Conservation (phyloP, 2,888 invertebrate genomes). For the Tachystola acroxantha region DNA sequence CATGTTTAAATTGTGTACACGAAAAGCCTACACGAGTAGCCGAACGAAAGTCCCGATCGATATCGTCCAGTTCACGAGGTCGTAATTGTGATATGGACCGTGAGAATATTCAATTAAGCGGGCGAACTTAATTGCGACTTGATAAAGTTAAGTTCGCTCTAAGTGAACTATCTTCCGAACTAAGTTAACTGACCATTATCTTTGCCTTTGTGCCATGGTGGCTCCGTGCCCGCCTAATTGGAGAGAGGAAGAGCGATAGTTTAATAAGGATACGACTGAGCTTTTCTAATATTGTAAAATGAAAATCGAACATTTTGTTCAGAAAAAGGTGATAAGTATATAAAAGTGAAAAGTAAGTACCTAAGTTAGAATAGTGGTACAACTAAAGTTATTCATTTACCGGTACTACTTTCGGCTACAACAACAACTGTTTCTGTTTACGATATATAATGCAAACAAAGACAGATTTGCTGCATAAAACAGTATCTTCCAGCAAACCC, state of each 20-base stretch:
- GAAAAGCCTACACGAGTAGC: not conserved
- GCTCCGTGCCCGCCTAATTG: slow-evolving; percentile 66
- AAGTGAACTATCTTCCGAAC: slow-evolving; percentile 77
- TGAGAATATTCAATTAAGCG: slow-evolving; percentile 73
- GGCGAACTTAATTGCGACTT: slow-evolving; percentile 74
- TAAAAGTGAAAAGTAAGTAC: too few species aligned
- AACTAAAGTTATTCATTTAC: too few species aligned
- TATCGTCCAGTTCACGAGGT: slow-evolving; percentile 63
- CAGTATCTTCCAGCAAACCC: too few species aligned
- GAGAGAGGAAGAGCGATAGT: slow-evolving; percentile 32
- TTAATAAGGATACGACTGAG: slow-evolving; percentile 32
- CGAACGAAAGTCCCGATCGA: slow-evolving; percentile 36
- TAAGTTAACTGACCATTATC: slow-evolving; percentile 78
- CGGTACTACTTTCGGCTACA: too few species aligned
- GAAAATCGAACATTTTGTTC: too few species aligned
- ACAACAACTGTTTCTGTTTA: too few species aligned
- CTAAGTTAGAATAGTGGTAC: too few species aligned
- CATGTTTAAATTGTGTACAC: too few species aligned
- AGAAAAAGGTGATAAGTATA: too few species aligned
- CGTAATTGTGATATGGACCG: slow-evolving; percentile 67
- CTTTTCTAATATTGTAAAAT: too few species aligned
- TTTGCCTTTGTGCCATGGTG: slow-evolving; percentile 70
- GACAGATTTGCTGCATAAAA: too few species aligned
- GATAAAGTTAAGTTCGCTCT: slow-evolving; percentile 70
- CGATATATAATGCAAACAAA: too few species aligned